Percentiles rank a stretch among this genome's conserved stretches.
Conservation (phyloP, 2,888 invertebrate genomes). For the Cataglyphis livida region DNA sequence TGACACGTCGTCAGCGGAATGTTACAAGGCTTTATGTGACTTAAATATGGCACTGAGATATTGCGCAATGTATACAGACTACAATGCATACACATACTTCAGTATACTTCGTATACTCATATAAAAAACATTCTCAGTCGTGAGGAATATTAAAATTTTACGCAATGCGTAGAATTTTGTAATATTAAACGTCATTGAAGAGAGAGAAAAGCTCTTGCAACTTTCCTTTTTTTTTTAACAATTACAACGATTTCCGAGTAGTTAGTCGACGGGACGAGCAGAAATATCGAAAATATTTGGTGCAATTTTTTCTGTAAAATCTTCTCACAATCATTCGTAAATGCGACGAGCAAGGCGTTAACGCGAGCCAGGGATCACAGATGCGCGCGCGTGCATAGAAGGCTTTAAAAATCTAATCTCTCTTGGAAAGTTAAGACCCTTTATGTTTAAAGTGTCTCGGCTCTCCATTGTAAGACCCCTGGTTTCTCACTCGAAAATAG, state of each 20-base stretch:
- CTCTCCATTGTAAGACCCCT: slow-evolving; percentile 60
- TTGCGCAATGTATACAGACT: background rate
- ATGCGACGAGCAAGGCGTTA: slow-evolving; percentile 14
- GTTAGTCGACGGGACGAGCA: background rate
- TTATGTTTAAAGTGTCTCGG: slow-evolving; percentile 62
- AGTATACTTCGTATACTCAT: too few species aligned
- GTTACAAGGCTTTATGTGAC: slow-evolving; percentile 10
- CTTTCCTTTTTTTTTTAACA: too few species aligned
- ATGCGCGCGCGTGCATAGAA: background rate
- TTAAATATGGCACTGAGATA: slow-evolving; percentile 4
- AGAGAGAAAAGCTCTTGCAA: background rate
- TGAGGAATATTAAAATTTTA: background rate
- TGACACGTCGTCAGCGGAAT: slow-evolving; percentile 47
- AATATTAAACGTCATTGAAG: background rate
- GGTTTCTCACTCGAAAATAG: slow-evolving; percentile 72
- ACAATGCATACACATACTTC: background rate
- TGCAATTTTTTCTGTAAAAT: background rate
- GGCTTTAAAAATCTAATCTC: slow-evolving; percentile 70
- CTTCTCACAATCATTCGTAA: background rate
- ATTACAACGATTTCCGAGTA: background rate
- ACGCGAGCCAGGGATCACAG: slow-evolving; percentile 13
- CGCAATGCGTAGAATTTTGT: background rate
- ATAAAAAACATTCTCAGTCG: background rate
- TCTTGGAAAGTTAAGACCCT: slow-evolving; percentile 43
- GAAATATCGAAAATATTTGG: background rate